Conservation (phyloP, 2,113 vertebrate species). For the Zosterops borbonicus region DNA sequence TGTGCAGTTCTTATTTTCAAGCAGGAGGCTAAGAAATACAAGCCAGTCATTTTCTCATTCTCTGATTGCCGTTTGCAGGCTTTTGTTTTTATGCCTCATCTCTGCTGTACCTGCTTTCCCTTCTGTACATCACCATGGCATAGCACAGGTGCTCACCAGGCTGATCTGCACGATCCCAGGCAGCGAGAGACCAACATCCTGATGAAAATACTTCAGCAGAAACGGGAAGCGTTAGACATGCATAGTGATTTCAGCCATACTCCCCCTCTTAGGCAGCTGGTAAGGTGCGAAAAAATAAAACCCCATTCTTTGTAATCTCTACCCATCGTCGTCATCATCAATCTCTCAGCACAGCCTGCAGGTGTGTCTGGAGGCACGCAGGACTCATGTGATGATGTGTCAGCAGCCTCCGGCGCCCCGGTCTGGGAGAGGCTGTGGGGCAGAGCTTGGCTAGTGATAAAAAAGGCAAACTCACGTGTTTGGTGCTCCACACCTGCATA, state of each 20-base stretch:
- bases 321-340: background rate
- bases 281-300: background rate
- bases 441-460: background rate
- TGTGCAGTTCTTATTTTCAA: background rate
- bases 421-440: background rate
- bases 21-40: background rate
- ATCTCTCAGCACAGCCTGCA: background rate
- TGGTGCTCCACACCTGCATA: background rate
- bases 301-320: accelerated
- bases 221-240: background rate
- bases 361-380: background rate
- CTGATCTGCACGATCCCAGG: background rate
- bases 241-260: background rate
- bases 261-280: background rate
- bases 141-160: background rate
- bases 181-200: background rate
- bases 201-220: background rate
- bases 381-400: accelerated
- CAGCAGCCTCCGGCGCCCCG: background rate
- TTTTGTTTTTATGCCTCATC: background rate
- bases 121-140: background rate
- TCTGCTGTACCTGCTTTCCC: background rate
- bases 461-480: accelerated
- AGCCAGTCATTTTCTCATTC: background rate
- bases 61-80: background rate